Evolutionary conservation across 2,113 vertebrate genomes (phyloP), one percentile per base, ranked within the genome.

Genomic region (Andinoacara biseriatus): DNA sequence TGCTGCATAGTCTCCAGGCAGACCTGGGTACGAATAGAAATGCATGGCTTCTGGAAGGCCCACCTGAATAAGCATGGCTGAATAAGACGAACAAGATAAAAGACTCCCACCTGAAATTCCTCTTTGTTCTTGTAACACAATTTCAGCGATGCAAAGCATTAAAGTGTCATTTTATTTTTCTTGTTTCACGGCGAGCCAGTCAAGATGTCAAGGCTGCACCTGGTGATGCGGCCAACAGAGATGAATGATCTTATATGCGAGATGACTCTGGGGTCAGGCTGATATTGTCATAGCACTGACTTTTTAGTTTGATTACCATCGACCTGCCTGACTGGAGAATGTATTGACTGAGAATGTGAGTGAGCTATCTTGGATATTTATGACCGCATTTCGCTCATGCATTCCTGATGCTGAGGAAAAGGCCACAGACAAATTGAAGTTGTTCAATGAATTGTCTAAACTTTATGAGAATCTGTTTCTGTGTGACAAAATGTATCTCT

Each of bases 331-430:
- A 87, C 84, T 80, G 46, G 58, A 81, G 62, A 65, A 52, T n/a
- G 40, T 80, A 88, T 81, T 83, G 84, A 87, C 75, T 65, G 82
- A 82, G 80, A 86, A 76, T 75, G 62, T 80, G 84, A 87, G 88
- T 59, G 59, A 86, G 74, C 75, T 35, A 31, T 82, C 31, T 82
- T 15, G 31, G 85, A 80, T 91, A 90, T 92, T 88, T 87, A 92
- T 91, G 91, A 62, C 72, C 9, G 1, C 15, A 54, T 40, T 63
- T 74, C 5, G 0, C 82, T 83, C 78, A 69, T 83, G 80, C 80
- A 87, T 89, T 74, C 40, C 81, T 80, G 74, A 82, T 77, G 80
- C 61, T 78, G 54, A 59, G 31, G 78, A 60, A 78, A 88, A 92
- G 77, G 86, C 38, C 81, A 81, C 62, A 76, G 63, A 82, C 49